A percentile compares a stretch with the other conserved stretches of the same genome.
These are phyloP conservation scores for Peromyscus leucopus DNA, from an alignment of 2,113 vertebrate genomes.

Conservation along the genomic window DNA sequence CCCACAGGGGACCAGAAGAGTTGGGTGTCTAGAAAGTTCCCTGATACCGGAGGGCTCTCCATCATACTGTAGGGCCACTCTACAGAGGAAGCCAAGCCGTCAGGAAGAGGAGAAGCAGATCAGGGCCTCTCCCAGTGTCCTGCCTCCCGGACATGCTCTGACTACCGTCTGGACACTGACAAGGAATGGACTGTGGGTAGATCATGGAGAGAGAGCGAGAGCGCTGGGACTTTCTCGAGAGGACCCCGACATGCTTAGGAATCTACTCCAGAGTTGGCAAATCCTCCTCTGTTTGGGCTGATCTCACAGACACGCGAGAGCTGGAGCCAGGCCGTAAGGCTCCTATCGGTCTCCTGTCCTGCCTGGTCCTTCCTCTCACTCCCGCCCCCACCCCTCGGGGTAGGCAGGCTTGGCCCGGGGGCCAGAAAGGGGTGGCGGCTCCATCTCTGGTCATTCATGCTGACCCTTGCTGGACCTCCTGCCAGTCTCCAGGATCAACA, in stretches of 20 bases:
- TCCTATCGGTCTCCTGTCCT: background rate
- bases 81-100: background rate
- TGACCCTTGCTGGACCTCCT: background rate
- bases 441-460: background rate
- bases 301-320: constrained; percentile 23
- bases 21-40: background rate
- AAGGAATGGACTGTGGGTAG: background rate
- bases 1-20: background rate
- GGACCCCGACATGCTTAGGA: background rate
- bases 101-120: background rate
- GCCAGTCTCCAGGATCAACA: background rate
- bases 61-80: background rate
- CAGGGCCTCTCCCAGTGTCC: background rate
- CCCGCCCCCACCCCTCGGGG: background rate
- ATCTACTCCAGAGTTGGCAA: background rate
- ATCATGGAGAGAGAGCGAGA: background rate
- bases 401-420: background rate
- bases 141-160: background rate
- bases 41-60: background rate
- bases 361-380: background rate
- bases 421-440: background rate
- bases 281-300: background rate
- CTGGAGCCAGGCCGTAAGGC: background rate
- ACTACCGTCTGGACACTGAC: background rate
- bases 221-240: background rate